phyloP scores from a whole-genome alignment of 2,888 invertebrate genomes.

The Gymnocheta viridis region DNA sequence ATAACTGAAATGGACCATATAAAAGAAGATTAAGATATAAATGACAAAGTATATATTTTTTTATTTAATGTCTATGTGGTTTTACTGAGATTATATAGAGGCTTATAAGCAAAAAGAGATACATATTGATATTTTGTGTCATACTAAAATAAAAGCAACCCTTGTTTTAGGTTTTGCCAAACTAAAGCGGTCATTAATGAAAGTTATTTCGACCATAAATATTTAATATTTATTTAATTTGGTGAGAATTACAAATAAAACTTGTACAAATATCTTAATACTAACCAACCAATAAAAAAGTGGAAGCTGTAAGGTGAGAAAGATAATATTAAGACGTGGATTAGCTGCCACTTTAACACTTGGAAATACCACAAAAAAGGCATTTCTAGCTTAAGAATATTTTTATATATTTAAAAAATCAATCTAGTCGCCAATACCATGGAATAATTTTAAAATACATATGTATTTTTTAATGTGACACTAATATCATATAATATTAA shows the following conservation, averaged over 20 bases:
- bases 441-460: too few relatives aligned
- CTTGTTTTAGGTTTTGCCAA: neutral
- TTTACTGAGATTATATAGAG: neutral
- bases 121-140: neutral
- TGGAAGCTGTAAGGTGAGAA: too few relatives aligned
- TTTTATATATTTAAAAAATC: too few relatives aligned
- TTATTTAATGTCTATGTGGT: neutral
- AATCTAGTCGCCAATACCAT: too few relatives aligned
- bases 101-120: neutral
- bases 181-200: neutral
- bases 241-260: neutral
- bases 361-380: too few relatives aligned
- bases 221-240: neutral
- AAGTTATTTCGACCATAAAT: neutral
- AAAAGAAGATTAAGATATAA: conserved; percentile 2
- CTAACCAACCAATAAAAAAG: too few relatives aligned
- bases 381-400: too few relatives aligned
- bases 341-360: too few relatives aligned
- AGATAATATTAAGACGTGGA: too few relatives aligned
- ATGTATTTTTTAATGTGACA: too few relatives aligned
- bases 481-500: too few relatives aligned
- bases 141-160: neutral
- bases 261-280: neutral
- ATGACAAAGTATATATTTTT: neutral
- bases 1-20: neutral